Evolutionary conservation across 2,888 invertebrate genomes (phyloP), one percentile per base, ranked within the genome.

Genomic region (Euzophera pinguis): DNA sequence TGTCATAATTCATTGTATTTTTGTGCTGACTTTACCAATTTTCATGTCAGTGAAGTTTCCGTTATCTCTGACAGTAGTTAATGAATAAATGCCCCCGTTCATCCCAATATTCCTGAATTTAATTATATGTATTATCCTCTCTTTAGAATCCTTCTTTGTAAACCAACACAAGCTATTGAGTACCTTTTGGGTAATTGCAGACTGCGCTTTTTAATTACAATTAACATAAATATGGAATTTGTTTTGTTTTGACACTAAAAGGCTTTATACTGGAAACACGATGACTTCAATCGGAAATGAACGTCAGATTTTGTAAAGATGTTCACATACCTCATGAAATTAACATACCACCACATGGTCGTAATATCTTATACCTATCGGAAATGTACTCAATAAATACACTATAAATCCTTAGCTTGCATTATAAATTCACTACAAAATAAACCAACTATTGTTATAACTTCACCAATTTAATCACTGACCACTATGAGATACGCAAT

Each of bases 51-150:
- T 62, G 63, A 57, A 64, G 66, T 71, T 69, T 73, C 67, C 67
- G 65, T 69, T 76, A 75, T 76, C 71, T 69, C 60, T 59, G 67
- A 69, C 64, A 67, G 64, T 63, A 68, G 67, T 71, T 71, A 75
- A 75, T 73, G 72, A 71, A 78, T 71, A 73, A 71, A 74, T 65
- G 61, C 65, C 65, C 63, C 58, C 64, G 54, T 56, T 65, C 60
- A 60, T 61, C 65, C 53, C 57, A 54, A 53, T 55, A 54, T 53
- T 61, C 56, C 61, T 59, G 59, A 57, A 62, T 60, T 63, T 61
- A 67, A 64, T 64, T 62, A 55, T 22, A 22, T 22, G 2, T 42
- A 39, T 17, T 56, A 60, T 54, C 57, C 59, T 59, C 55, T 17
- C 12, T 45, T 10, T 10, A 22, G 22, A 37, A 29, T 1, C 9